Evolutionary conservation across 2,113 vertebrate species (phyloP).

Genomic region (Pluvianellus socialis): DNA sequence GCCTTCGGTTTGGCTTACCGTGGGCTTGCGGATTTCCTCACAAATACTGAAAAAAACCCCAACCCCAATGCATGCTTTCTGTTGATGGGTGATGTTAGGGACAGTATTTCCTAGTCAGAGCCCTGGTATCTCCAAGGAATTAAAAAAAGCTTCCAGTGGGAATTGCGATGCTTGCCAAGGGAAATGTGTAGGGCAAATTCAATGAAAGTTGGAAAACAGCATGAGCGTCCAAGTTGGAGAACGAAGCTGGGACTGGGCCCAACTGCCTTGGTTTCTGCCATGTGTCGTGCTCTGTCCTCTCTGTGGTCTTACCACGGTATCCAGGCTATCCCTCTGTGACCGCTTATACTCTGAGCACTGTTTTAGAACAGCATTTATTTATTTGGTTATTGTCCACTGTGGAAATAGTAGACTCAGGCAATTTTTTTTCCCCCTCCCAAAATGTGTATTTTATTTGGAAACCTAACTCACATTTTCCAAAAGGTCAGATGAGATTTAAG

Average conservation of each 20-base stretch:
- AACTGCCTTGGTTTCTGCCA: background rate
- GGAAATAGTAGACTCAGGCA: background rate
- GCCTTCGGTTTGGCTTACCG: background rate
- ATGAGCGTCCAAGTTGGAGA: background rate
- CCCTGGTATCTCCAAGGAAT: background rate
- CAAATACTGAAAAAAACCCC: background rate
- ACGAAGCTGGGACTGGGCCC: background rate
- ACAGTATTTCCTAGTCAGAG: background rate
- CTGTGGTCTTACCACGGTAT: background rate
- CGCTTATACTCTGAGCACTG: background rate
- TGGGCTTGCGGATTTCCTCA: background rate
- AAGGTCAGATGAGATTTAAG: background rate
- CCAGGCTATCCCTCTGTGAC: background rate
- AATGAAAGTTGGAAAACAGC: background rate
- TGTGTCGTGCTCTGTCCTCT: background rate
- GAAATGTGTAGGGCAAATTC: background rate
- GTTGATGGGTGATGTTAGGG: background rate
- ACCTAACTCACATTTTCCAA: background rate
- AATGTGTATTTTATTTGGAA: background rate
- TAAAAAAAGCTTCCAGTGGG: background rate
- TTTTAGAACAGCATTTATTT: background rate
- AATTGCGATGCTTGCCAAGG: background rate
- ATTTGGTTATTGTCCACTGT: background rate
- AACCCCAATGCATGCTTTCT: fast-evolving
- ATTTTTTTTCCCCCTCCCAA: background rate